Conservation (phyloP, 2,797 vertebrate species). For the Helicolenus hilgendorfi region DNA sequence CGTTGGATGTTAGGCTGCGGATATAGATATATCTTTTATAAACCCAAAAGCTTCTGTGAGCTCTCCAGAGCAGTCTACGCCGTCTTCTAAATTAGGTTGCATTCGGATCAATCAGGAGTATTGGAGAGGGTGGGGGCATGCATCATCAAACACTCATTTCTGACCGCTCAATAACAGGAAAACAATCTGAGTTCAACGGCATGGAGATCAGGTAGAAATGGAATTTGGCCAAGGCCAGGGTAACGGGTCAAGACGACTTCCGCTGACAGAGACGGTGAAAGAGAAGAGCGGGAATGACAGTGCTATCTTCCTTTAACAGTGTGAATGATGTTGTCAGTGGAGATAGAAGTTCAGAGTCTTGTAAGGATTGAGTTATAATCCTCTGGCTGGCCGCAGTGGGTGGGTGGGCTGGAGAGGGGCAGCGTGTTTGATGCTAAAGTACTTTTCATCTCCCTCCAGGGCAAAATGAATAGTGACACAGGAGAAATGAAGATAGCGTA, state of each 20-base stretch:
- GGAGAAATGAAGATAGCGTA: conserved; percentile 51
- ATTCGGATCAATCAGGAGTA: conserved; percentile 27
- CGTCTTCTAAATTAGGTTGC: conserved; percentile 38
- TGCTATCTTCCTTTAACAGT: neutral
- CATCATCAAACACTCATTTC: neutral
- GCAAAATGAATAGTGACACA: conserved; percentile 49
- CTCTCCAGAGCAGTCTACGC: conserved; percentile 19
- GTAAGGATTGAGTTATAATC: conserved; percentile 11
- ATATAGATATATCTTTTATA: conserved; percentile 69
- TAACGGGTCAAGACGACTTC: neutral
- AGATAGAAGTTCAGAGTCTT: conserved; percentile 6
- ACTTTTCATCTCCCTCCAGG: conserved; percentile 34
- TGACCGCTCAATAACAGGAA: conserved; percentile 9
- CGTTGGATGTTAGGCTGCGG: conserved; percentile 69
- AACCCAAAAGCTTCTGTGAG: conserved; percentile 55
- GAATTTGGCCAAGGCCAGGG: neutral
- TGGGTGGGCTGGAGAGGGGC: neutral
- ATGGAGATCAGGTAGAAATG: neutral
- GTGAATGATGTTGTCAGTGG: conserved; percentile 1
- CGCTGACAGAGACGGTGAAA: neutral
- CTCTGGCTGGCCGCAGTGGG: neutral
- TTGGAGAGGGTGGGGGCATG: neutral
- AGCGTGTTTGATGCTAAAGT: conserved; percentile 19
- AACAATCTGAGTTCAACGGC: neutral
- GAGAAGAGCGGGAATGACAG: neutral